A percentile compares a stretch with the other conserved stretches of the same genome.
phyloP scores from a whole-genome alignment of 2,113 vertebrate species.

The Casuarius casuarius region DNA sequence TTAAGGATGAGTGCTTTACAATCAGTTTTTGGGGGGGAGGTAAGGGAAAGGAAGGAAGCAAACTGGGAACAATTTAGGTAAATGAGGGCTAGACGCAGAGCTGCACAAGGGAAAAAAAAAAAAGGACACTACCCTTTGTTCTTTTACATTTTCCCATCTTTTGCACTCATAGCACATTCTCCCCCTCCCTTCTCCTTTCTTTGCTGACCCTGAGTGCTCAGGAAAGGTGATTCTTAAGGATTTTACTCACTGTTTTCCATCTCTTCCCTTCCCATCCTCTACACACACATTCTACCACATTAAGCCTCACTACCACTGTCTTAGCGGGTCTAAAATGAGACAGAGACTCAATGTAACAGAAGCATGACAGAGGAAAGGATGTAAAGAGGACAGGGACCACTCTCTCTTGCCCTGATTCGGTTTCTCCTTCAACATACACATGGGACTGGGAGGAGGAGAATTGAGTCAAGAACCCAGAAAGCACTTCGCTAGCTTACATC shows the following conservation, averaged over 20 bases:
- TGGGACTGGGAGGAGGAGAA: background rate
- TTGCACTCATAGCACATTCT: background rate
- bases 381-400: background rate
- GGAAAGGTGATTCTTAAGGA: background rate
- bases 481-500: background rate
- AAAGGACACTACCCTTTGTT: background rate
- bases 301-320: background rate
- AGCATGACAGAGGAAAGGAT: background rate
- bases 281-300: background rate
- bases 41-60: background rate
- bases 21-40: background rate
- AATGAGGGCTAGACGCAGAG: background rate
- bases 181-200: background rate
- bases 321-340: background rate
- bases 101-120: background rate
- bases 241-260: background rate
- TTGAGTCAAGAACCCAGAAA: background rate
- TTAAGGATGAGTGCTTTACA: background rate
- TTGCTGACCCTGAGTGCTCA: background rate
- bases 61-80: background rate
- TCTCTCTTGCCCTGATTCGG: background rate
- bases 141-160: background rate
- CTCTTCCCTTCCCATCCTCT: background rate
- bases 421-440: background rate
- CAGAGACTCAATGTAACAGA: background rate